Evolutionary conservation across 2,888 invertebrate species (phyloP), one percentile per base, ranked within the genome.

Genomic region (Andrena haemorrhoa): DNA sequence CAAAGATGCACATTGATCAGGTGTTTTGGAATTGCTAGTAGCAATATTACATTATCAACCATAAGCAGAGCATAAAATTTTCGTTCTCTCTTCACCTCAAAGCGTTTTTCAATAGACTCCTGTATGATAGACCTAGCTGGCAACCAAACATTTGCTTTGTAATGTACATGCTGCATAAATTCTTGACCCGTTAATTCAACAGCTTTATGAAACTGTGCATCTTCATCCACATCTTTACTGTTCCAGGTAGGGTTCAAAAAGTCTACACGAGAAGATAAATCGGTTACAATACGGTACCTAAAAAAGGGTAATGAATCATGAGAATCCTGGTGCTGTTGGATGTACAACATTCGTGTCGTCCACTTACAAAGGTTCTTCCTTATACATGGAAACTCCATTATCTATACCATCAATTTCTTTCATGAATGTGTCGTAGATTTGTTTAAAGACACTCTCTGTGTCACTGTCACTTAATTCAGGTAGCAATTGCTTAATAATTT

Each of bases 371-470:
- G 97, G 96, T 90, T 96, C 96, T 1, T 96, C 97, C 58, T 96
- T 96, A 83, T 95, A 96, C 95, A 97, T 97, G 0, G 97, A 96
- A 0, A 99, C 95, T n/a, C 99, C 99, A 95, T 99, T 99, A 93
- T 99, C 99, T 74, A 99, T 97, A 0, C 97, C 99, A 94, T 99
- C 99, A 79, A 99, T 95, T 95, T 99, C 99, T 94, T 97, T 97
- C 16, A 99, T 96, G 74, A 99, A 97, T 77, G 95, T 95, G 85
- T 97, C 96, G 93, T 99, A 99, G 0, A 99, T 95, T 92, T 96
- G 96, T 83, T 95, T 94, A 90, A 95, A 98, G 16, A 97, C 94
- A 0, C 94, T 89, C 79, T 94, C 94, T 0, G 97, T 89, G 71
- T 96, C 95, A 3, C 95, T 94, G 0, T 94, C 94, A 0, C 94